These are phyloP conservation scores for Hololepta plana DNA, from an alignment of 2,888 invertebrate species.

Conservation along the genomic window DNA sequence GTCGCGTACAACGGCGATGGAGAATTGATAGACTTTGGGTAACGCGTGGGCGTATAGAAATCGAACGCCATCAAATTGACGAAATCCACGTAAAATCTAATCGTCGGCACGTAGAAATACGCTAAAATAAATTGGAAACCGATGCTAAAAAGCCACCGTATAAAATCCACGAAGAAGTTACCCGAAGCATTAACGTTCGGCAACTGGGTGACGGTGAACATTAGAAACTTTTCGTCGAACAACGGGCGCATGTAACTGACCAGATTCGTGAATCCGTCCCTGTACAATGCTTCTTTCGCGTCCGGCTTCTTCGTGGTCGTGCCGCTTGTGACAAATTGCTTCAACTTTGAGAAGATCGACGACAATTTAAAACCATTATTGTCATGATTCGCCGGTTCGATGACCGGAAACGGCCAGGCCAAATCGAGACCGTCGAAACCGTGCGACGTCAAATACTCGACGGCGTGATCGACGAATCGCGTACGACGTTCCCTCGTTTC, in stretches of 20 bases:
- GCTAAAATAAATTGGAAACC: too few relatives aligned
- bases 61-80: slow-evolving; percentile 67
- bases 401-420: slow-evolving; percentile 69
- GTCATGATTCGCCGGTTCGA: slow-evolving; percentile 63
- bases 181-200: slow-evolving; percentile 73
- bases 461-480: slow-evolving; percentile 60
- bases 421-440: slow-evolving; percentile 78
- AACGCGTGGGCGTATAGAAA: slow-evolving; percentile 55
- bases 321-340: too few relatives aligned
- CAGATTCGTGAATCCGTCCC: slow-evolving; percentile 59
- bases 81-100: slow-evolving; percentile 63
- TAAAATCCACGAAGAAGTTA: too few relatives aligned
- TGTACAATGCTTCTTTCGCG: slow-evolving; percentile 64
- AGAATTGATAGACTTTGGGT: slow-evolving; percentile 63
- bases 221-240: slow-evolving; percentile 47
- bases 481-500: slow-evolving; percentile 57
- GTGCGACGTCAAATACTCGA: slow-evolving; percentile 50
- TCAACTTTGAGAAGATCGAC: too few relatives aligned
- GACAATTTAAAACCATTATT: too few relatives aligned
- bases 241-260: slow-evolving; percentile 58
- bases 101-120: too few relatives aligned
- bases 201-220: slow-evolving; percentile 46
- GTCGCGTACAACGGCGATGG: slow-evolving; percentile 53
- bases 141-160: too few relatives aligned
- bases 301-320: too few relatives aligned